These are phyloP conservation scores for Cenopis cana DNA, from an alignment of 2,888 invertebrate species.

Conservation along the genomic window DNA sequence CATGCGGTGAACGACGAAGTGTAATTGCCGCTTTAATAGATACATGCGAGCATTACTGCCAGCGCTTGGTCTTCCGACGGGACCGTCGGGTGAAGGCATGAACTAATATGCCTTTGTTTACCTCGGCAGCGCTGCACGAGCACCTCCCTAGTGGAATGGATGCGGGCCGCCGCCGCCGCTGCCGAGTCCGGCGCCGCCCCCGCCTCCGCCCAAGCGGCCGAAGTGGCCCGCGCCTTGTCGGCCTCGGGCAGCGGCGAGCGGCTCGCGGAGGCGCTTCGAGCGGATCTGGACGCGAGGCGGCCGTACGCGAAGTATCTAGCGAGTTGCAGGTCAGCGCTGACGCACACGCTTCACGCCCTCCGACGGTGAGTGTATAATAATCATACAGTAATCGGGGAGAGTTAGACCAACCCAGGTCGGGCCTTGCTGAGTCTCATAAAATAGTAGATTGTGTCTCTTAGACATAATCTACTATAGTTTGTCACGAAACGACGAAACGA, in stretches of 20 bases:
- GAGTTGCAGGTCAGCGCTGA: slow-evolving; percentile 67
- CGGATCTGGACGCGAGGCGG: slow-evolving; percentile 74
- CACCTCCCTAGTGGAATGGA: slow-evolving; percentile 72
- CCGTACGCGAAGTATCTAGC: slow-evolving; percentile 77
- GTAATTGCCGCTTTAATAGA: too few species aligned
- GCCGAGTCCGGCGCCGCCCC: slow-evolving; percentile 60
- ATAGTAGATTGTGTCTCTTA: too few species aligned
- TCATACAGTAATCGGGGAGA: too few species aligned
- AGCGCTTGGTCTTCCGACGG: too few species aligned
- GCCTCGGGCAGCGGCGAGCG: slow-evolving; percentile 54
- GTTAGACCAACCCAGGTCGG: too few species aligned
- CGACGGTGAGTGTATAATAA: slow-evolving; percentile 60
- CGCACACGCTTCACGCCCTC: slow-evolving; percentile 64
- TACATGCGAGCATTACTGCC: too few species aligned
- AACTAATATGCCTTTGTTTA: neutral
- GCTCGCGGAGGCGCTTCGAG: slow-evolving; percentile 71
- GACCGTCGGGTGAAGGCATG: too few species aligned
- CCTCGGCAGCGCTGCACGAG: slow-evolving; percentile 68
- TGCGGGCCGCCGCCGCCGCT: slow-evolving; percentile 62
- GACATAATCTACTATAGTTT: too few species aligned
- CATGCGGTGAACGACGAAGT: too few species aligned
- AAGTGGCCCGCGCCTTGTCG: slow-evolving; percentile 51
- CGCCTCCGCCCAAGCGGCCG: slow-evolving; percentile 59
- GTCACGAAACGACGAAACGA: too few species aligned
- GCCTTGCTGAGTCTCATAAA: too few species aligned